phyloP scores from a whole-genome alignment of 2,888 invertebrate species.

The Drosophila nr. perissopoda region DNA sequence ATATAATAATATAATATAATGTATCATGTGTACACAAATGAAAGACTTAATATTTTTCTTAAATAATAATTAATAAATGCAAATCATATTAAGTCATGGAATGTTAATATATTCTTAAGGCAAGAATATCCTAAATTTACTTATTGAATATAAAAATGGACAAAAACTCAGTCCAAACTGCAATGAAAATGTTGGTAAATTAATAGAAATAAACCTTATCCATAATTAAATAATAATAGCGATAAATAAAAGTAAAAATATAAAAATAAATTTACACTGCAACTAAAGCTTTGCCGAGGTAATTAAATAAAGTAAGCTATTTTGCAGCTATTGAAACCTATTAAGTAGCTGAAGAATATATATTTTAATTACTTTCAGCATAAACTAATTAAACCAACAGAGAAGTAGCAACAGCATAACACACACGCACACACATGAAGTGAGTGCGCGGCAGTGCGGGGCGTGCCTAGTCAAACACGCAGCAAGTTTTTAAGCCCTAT shows the following conservation, averaged over 20 bases:
- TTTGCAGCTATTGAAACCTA: conserved; percentile 34
- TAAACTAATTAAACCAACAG: conserved; percentile 70
- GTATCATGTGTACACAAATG: not conserved
- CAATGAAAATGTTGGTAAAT: not conserved
- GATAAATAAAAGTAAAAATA: conserved; percentile 2
- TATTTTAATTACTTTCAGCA: conserved; percentile 64
- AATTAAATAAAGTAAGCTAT: conserved; percentile 55
- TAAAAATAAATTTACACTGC: conserved; percentile 7
- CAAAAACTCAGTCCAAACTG: not conserved
- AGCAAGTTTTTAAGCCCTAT: conserved; percentile 76
- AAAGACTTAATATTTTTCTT: not conserved
- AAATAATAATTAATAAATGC: not conserved
- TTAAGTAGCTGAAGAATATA: conserved; percentile 61
- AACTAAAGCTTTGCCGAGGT: conserved; percentile 20
- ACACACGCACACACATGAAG: conserved; percentile 15
- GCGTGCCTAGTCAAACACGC: conserved; percentile 40
- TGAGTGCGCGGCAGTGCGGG: conserved; percentile 12
- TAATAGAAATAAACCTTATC: not conserved
- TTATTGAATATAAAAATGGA: not conserved
- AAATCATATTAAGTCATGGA: not conserved
- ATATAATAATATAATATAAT: not conserved
- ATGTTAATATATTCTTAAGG: not conserved
- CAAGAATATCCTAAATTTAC: not conserved
- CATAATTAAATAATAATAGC: not conserved
- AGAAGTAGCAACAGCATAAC: conserved; percentile 5